phyloP scores from a whole-genome alignment of 2,888 invertebrate species.

The Mesorhabditis belari region DNA sequence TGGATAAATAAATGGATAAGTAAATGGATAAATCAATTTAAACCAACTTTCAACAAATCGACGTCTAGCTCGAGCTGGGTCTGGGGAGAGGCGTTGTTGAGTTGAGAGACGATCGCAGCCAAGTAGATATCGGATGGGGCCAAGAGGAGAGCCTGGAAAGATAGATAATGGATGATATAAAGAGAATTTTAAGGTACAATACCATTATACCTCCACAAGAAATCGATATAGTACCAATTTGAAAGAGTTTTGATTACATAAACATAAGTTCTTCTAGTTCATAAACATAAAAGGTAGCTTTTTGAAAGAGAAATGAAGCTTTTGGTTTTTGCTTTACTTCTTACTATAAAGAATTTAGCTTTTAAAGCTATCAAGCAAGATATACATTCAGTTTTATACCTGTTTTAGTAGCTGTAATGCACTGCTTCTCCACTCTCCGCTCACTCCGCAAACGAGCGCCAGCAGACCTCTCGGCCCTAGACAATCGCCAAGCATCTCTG shows the following conservation, averaged over 20 bases:
- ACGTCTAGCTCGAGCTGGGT: slow-evolving; percentile 76
- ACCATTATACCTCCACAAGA: too few relatives aligned
- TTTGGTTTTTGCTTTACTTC: too few relatives aligned
- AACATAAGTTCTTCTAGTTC: too few relatives aligned
- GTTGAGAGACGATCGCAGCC: slow-evolving; percentile 25
- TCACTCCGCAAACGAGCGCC: slow-evolving; percentile 11
- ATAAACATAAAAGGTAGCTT: too few relatives aligned
- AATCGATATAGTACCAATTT: too few relatives aligned
- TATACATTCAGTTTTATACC: slow-evolving; percentile 59
- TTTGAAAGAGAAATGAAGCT: too few relatives aligned
- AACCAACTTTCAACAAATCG: slow-evolving; percentile 72
- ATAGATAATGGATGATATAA: too few relatives aligned
- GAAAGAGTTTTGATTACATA: too few relatives aligned
- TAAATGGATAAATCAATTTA: neutral
- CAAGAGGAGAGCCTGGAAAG: slow-evolving; percentile 63
- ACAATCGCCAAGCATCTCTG: slow-evolving; percentile 4
- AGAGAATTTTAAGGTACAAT: too few relatives aligned
- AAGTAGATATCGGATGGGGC: slow-evolving; percentile 55
- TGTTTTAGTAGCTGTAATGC: slow-evolving; percentile 64
- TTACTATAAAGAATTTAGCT: too few relatives aligned
- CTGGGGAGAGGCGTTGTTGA: slow-evolving; percentile 65
- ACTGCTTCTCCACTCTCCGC: slow-evolving; percentile 36
- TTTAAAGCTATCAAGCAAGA: too few relatives aligned
- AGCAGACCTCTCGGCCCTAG: slow-evolving; percentile 41
- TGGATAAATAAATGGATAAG: neutral